Conservation (phyloP, 2,797 vertebrate species). For the Myioborus miniatus region DNA sequence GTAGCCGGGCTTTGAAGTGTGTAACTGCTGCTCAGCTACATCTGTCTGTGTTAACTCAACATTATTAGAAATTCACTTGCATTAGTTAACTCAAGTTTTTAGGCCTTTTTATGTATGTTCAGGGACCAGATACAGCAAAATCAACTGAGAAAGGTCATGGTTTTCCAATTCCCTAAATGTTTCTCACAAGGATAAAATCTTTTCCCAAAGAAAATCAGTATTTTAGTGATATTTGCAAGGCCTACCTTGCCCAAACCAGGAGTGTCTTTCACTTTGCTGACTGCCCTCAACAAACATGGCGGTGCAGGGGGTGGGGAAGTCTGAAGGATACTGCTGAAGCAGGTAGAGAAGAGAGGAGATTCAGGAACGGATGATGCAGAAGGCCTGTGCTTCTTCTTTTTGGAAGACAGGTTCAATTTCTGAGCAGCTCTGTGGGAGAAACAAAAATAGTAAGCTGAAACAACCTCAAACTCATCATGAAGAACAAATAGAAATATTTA, state of each 20-base stretch:
- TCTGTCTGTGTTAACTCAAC: neutral
- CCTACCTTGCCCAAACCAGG: slow-evolving; percentile 96
- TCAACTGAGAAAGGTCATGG: neutral
- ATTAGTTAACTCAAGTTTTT: neutral
- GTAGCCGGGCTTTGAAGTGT: neutral
- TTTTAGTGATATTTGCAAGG: neutral
- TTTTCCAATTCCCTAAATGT: neutral
- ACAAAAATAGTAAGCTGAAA: neutral
- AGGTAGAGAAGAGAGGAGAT: slow-evolving; percentile 89
- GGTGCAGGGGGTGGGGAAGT: slow-evolving; percentile 90
- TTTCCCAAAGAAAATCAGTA: neutral
- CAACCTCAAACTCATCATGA: neutral
- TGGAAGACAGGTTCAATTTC: slow-evolving; percentile 95
- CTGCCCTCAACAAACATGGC: slow-evolving; percentile 91
- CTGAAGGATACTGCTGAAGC: slow-evolving; percentile 90
- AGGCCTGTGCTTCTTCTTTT: slow-evolving; percentile 90
- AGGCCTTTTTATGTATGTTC: neutral
- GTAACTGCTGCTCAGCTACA: neutral
- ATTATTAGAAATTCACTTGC: neutral
- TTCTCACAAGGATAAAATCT: neutral
- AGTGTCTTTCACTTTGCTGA: slow-evolving; percentile 96
- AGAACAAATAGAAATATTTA: neutral
- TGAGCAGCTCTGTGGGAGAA: slow-evolving; percentile 88
- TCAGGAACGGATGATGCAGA: slow-evolving; percentile 81
- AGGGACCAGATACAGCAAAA: neutral